These are phyloP conservation scores for Oxyura jamaicensis DNA, from an alignment of 2,113 vertebrate species.

Conservation along the genomic window DNA sequence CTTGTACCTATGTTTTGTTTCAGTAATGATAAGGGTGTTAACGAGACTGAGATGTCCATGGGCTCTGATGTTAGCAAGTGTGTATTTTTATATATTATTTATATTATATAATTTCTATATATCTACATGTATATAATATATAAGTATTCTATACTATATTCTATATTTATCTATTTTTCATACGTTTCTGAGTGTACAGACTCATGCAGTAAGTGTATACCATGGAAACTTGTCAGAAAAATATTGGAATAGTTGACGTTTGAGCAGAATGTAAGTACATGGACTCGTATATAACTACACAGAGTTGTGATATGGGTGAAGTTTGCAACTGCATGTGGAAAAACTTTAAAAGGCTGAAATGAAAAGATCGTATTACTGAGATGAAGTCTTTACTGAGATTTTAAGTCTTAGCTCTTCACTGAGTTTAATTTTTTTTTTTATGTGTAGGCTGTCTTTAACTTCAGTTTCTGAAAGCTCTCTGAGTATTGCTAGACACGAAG, in stretches of 20 bases:
- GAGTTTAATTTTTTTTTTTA: neutral
- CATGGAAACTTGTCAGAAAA: neutral
- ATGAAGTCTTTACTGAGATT: neutral
- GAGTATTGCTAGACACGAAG: neutral
- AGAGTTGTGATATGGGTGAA: neutral
- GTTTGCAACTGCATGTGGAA: neutral
- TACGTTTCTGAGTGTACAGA: neutral
- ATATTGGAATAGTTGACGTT: neutral
- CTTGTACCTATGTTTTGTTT: neutral
- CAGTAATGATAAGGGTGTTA: neutral
- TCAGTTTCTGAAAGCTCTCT: neutral
- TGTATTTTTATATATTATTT: neutral
- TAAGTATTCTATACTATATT: no score
- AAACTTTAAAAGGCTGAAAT: neutral
- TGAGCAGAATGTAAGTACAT: neutral
- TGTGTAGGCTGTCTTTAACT: neutral
- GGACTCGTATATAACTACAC: neutral
- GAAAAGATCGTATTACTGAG: neutral
- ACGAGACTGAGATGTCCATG: neutral
- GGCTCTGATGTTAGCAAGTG: neutral
- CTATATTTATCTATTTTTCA: no score
- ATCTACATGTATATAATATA: no score
- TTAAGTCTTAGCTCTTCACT: neutral
- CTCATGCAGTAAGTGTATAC: neutral
- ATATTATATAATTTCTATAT: no score